These are phyloP conservation scores for Drosophila mimica DNA, from an alignment of 2,888 invertebrate genomes.

Conservation along the genomic window DNA sequence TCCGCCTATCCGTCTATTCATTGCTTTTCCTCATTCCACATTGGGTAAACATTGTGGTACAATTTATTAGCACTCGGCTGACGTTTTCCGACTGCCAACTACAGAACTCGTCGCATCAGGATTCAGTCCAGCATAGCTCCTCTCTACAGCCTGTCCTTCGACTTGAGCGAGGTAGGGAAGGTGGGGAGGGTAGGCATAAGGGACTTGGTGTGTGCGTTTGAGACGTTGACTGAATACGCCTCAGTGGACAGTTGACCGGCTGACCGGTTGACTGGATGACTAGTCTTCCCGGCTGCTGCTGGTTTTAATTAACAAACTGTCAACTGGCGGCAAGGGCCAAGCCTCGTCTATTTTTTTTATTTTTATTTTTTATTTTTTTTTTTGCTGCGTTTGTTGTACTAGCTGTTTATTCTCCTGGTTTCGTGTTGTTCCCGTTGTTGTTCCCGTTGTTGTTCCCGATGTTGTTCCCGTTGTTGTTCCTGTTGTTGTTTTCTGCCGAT, in stretches of 20 bases:
- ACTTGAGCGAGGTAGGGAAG: not conserved
- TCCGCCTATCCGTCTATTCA: not conserved
- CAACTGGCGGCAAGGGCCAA: constrained; percentile 60
- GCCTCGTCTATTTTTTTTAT: constrained; percentile 24
- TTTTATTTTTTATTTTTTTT: constrained; percentile 4
- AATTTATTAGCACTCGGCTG: constrained; percentile 58
- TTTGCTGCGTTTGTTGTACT: constrained; percentile 6
- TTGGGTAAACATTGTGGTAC: constrained; percentile 7
- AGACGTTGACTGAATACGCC: constrained; percentile 75
- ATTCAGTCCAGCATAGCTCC: constrained; percentile 12
- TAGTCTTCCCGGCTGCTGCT: constrained; percentile 62
- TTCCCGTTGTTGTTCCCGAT: not conserved
- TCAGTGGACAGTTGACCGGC: constrained; percentile 48
- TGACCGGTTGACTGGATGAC: constrained; percentile 38
- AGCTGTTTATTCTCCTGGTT: constrained; percentile 3
- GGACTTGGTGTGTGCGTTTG: constrained; percentile 45
- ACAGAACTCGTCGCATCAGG: constrained; percentile 31
- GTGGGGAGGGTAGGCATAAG: not conserved
- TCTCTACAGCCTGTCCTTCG: not conserved
- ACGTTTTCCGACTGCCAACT: constrained; percentile 51
- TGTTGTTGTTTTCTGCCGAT: constrained; percentile 14
- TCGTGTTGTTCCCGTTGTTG: not conserved
- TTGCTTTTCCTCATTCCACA: not conserved
- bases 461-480: not conserved
- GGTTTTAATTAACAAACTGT: constrained; percentile 80